Evolutionary conservation across 37 sponge, comb jelly and placozoan species (phyloP).

Genomic region (Dysidea cf. avara): DNA sequence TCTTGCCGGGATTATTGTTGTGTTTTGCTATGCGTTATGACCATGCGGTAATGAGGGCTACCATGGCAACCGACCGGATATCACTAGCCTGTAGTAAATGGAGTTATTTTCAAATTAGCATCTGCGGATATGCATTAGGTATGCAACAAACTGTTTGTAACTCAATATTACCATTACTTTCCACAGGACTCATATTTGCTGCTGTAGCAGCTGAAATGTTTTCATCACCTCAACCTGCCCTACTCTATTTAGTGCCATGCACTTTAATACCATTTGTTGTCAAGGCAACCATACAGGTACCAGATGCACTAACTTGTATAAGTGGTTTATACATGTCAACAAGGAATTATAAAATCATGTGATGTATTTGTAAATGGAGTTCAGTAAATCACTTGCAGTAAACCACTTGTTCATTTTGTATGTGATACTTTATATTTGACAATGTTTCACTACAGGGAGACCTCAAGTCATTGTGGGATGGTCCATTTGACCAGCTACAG

Average conservation of each 20-base stretch:
- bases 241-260: constrained; percentile 73
- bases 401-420: too few relatives aligned
- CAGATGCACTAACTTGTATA: neutral
- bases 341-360: neutral
- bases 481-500: constrained; percentile 34
- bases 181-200: constrained; percentile 47
- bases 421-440: neutral
- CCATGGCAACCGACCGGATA: too few relatives aligned
- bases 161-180: neutral
- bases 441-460: constrained; percentile 43
- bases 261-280: constrained; percentile 52
- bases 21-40: constrained; percentile 77
- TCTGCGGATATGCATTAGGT: constrained; percentile 63
- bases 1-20: constrained; percentile 65
- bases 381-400: too few relatives aligned
- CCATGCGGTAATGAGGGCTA: too few relatives aligned
- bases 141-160: neutral
- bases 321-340: neutral
- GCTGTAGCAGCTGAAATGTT: constrained; percentile 34
- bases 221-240: constrained; percentile 65
- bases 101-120: constrained; percentile 42
- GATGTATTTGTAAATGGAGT: neutral
- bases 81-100: constrained; percentile 8
- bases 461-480: constrained; percentile 52
- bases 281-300: constrained; percentile 62